Evolutionary conservation across 2,113 vertebrate species (phyloP), one percentile per base, ranked within the genome.

Genomic region (Cebus imitator): DNA sequence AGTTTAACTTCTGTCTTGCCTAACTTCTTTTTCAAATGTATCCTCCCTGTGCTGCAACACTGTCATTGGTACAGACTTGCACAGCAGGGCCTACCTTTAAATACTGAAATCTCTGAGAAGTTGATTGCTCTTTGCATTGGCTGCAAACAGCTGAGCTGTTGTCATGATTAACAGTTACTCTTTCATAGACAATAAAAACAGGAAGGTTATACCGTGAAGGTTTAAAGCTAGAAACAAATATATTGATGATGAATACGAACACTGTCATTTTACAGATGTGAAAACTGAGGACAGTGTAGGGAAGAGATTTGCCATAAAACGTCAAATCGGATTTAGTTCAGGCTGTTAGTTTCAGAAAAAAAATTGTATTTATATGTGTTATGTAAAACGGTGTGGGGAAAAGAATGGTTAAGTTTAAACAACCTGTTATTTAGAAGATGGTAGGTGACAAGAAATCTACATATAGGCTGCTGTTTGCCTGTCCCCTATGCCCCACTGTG

Each of bases 1-100:
- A 95, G 84, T 93, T 75, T 70, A 83, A 72, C 83, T 95, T 96
- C 89, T 90, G 61, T 87, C 93, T 96, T 78, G 79, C 68, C 75
- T 43, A 76, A 64, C 68, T 97, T 90, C 83, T 72, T 96, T 89
- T 90, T 75, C 86, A 82, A 79, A 89, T 32, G 48, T 66, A 87
- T 85, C 48, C 50, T 78, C 73, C 94, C 52, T 57, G 17, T 8
- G 10, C 40, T 64, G 50, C 8, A 37, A 32, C 30, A 32, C 68
- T 35, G 68, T 72, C 87, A 35, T 12, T 86, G 45, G 83, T 27
- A 30, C 0, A 40, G 92, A 75, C 6, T 6, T 83, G 58, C 76
- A 85, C 90, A 88, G 70, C 85, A 91, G 48, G 52, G 35, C 27
- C 23, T 32, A 66, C 85, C 48, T 58, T 93, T 94, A 96, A 98